Evolutionary conservation across 2,113 vertebrate species (phyloP), one percentile per base, ranked within the genome.

Genomic region (Istiophorus platypterus): DNA sequence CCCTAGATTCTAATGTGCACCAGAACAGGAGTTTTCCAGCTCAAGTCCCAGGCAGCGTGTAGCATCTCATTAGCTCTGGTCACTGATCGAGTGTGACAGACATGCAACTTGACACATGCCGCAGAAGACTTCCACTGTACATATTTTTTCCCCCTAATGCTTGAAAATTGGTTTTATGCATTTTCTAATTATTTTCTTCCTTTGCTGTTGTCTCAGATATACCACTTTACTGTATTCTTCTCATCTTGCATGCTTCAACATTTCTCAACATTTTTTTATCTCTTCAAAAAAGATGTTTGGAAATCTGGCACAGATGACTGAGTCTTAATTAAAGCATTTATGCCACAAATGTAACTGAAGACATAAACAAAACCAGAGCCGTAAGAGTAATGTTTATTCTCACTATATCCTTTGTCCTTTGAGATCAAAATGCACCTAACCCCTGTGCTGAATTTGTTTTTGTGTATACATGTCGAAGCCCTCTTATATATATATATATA

Each of bases 81-180:
- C 88, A 91, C 87, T 93, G 91, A 93, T 92, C 64, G 90, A 93
- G 85, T 92, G 89, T 91, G 91, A 93, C 90, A 91, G 91, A 91
- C 85, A 86, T 87, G 84, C 91, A 93, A 92, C 84, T 77, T 89
- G 89, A 93, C 85, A 86, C 85, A 78, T 61, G 78, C 71, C 81
- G 70, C 82, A 91, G 37, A 92, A 39, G 78, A 92, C 74, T 83
- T 91, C 78, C 62, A 77, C 82, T 64, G 74, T 81, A 85, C 76
- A 89, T 87, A 78, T 82, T 71, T 79, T 62, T 20, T 75, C 75
- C 63, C 76, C 58, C 61, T 87, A 80, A 85, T 86, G 59, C 62
- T 78, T 80, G 58, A 85, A 85, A 91, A 91, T 90, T 75, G 41
- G 4, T 39, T 91, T 79, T 80, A 78, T 84, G 82, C 20, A 82